Evolutionary conservation across 1,140 invertebrate species (phyloP).

Genomic region (Paracyclopina nana): DNA sequence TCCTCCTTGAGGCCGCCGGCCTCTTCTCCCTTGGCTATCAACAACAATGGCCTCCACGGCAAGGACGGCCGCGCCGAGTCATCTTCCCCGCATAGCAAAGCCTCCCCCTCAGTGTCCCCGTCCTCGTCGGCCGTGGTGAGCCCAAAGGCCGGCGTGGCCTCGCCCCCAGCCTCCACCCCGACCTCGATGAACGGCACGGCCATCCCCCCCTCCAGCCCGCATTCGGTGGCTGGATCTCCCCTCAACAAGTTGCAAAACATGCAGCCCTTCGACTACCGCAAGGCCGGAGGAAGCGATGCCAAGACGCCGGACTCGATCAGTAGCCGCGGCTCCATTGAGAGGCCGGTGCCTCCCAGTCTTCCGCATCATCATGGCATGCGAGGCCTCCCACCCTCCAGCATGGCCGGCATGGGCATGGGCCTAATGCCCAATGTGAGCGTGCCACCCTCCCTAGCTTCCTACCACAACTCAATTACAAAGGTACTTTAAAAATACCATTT

Average conservation of each 20-base stretch:
- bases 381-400: constrained; percentile 17
- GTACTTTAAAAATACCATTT: no score
- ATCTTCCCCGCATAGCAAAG: constrained; percentile 18
- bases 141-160: constrained; percentile 36
- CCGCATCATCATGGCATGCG: no score
- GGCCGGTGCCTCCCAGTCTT: constrained; percentile 2
- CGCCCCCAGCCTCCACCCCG: constrained; percentile 35
- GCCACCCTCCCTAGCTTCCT: neutral
- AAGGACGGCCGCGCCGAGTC: no score
- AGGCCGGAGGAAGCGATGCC: constrained; percentile 32
- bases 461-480: constrained; percentile 4
- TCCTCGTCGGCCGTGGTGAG: constrained; percentile 18
- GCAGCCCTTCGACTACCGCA: constrained; percentile 82
- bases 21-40: no score
- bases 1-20: constrained; percentile 20
- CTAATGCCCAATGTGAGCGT: constrained; percentile 6
- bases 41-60: no score
- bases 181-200: constrained; percentile 31
- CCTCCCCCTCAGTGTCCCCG: constrained; percentile 19
- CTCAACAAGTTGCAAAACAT: constrained; percentile 74
- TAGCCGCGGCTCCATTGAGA: constrained; percentile 1
- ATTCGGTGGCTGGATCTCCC: no score
- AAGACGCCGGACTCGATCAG: neutral
- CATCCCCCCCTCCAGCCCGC: constrained; percentile 27
- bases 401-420: constrained; percentile 21